A percentile compares a stretch with the other conserved stretches of the same genome.
Conservation (phyloP, 2,113 vertebrate species). For the Triplophysa rosa region DNA sequence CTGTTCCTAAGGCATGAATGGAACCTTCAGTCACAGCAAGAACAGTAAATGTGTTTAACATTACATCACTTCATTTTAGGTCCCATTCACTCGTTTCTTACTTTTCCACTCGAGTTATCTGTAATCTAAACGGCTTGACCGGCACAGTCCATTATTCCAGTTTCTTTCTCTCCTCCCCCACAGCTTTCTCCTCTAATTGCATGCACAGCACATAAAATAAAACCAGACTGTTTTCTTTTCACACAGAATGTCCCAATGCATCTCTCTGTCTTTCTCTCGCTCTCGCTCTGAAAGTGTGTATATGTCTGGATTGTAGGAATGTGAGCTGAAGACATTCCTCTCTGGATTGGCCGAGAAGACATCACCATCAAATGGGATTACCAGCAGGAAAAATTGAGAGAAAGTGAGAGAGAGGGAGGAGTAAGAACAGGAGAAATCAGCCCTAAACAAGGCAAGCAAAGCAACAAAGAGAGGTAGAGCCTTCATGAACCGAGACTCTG, state of each 20-base stretch:
- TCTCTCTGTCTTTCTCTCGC: neutral
- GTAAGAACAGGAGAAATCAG: neutral
- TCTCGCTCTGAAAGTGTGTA: constrained; percentile 29
- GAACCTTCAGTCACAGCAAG: neutral
- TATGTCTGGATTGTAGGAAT: constrained; percentile 63
- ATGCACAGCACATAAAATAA: constrained; percentile 75
- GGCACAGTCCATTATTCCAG: constrained; percentile 28
- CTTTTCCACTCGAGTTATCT: constrained; percentile 1
- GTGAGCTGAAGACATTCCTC: constrained; percentile 69
- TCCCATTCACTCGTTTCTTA: constrained; percentile 25
- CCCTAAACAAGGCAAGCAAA: constrained; percentile 34
- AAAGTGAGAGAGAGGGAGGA: constrained; percentile 34
- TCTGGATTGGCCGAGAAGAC: constrained; percentile 59
- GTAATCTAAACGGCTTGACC: constrained; percentile 19
- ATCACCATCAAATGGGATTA: constrained; percentile 73
- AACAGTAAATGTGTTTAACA: constrained; percentile 19
- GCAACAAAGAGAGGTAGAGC: constrained; percentile 40
- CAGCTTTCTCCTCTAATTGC: constrained; percentile 68
- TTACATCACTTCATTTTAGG: constrained; percentile 35
- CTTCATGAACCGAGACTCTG: constrained; percentile 15
- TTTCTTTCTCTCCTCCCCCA: constrained; percentile 28
- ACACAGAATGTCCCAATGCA: constrained; percentile 62
- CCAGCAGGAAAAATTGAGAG: constrained; percentile 56
- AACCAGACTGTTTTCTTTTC: constrained; percentile 73
- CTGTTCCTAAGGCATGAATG: constrained; percentile 1